Conservation (phyloP, 1,140 invertebrate species). For the Trichomalopsis sarcophagae region DNA sequence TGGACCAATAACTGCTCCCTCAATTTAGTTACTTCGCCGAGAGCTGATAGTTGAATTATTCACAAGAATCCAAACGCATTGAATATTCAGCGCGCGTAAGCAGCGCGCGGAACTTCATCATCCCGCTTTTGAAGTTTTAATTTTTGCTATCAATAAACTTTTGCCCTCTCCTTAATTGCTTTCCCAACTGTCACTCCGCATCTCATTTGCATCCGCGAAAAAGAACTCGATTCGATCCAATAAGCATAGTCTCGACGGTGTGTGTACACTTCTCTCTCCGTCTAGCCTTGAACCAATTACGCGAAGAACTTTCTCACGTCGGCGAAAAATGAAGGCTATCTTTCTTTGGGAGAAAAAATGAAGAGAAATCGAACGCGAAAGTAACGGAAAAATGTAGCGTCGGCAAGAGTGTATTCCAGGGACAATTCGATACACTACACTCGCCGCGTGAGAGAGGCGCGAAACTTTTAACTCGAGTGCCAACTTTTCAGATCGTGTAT, state of each 20-base stretch:
- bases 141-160: slow-evolving; percentile 1
- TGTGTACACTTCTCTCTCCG: too few relatives aligned
- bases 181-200: background rate
- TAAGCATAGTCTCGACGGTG: background rate
- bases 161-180: background rate
- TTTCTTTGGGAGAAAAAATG: background rate
- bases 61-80: background rate
- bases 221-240: background rate
- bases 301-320: background rate
- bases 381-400: background rate
- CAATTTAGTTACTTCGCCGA: background rate
- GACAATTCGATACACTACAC: background rate
- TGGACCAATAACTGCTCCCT: background rate
- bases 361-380: background rate
- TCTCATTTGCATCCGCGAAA: background rate
- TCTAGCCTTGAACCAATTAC: background rate
- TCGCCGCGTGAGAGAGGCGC: background rate
- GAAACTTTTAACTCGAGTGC: slow-evolving; percentile 29
- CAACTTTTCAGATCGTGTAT: slow-evolving; percentile 32
- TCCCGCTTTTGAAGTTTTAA: background rate
- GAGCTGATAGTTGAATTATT: slow-evolving; percentile 17
- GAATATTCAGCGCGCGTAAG: slow-evolving; percentile 7
- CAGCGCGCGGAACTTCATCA: background rate
- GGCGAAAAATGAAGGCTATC: background rate
- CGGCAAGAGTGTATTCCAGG: background rate